Evolutionary conservation across 2,797 vertebrate species (phyloP).

Genomic region (Remorina albescens): DNA sequence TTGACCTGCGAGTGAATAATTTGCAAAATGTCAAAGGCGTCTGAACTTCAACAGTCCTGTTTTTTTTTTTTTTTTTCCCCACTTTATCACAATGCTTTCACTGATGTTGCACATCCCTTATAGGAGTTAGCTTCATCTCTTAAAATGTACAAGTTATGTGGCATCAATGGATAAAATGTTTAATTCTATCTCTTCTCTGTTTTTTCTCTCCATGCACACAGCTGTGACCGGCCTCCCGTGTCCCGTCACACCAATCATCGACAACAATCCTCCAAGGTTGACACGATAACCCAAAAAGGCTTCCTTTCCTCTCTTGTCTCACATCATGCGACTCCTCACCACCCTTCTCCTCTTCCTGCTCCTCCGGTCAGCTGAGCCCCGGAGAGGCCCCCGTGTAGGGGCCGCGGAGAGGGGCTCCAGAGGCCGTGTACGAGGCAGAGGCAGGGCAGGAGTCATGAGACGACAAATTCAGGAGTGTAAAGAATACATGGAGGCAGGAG

Average conservation of each 20-base stretch:
- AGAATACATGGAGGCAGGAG: slow-evolving; percentile 88
- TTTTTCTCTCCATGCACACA: slow-evolving; percentile 56
- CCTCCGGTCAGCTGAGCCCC: slow-evolving; percentile 81
- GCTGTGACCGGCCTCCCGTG: slow-evolving; percentile 75
- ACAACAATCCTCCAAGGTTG: slow-evolving; percentile 53
- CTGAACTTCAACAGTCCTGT: too few relatives aligned
- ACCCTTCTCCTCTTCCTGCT: slow-evolving; percentile 87
- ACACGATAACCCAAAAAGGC: slow-evolving; percentile 46
- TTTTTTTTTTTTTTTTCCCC: too few relatives aligned
- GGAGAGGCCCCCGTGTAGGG: slow-evolving; percentile 75
- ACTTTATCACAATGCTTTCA: neutral
- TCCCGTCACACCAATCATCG: slow-evolving; percentile 45
- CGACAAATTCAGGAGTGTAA: slow-evolving; percentile 89
- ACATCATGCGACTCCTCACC: slow-evolving; percentile 88
- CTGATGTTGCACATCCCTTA: neutral
- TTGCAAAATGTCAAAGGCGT: too few relatives aligned
- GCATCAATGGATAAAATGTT: neutral
- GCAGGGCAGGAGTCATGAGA: slow-evolving; percentile 78
- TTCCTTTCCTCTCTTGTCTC: slow-evolving; percentile 62
- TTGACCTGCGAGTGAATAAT: too few relatives aligned
- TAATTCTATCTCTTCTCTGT: slow-evolving; percentile 17
- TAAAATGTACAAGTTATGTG: neutral
- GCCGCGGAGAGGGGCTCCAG: slow-evolving; percentile 70
- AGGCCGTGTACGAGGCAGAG: slow-evolving; percentile 70
- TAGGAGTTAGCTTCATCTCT: neutral